Evolutionary conservation across 92 coral and sea anemone species (phyloP).

Genomic region (Epizoanthus rinbou): DNA sequence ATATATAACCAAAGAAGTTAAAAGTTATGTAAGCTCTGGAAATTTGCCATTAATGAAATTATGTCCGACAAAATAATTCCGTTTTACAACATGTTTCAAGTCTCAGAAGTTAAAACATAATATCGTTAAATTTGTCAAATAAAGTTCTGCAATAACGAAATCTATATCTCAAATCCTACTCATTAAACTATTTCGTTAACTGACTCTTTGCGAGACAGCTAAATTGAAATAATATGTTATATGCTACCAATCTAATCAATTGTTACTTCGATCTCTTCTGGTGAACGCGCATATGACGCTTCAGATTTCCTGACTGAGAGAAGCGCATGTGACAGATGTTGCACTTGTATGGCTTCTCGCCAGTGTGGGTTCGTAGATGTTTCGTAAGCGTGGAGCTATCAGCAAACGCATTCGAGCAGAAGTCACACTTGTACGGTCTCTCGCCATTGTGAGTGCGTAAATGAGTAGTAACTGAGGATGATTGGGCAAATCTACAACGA

Average conservation of each 20-base stretch:
- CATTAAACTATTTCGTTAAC: no score
- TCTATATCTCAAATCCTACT: no score
- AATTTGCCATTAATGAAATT: no score
- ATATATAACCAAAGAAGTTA: no score
- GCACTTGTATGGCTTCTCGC: constrained; percentile 64
- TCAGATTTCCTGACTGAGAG: constrained; percentile 65
- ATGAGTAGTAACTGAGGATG: constrained; percentile 57
- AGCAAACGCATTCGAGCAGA: constrained; percentile 58
- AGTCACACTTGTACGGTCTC: constrained; percentile 53
- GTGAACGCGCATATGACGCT: constrained; percentile 60
- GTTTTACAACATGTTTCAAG: no score
- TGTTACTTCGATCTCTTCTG: constrained; percentile 19
- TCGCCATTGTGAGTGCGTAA: constrained; percentile 65
- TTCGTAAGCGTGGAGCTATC: constrained; percentile 66
- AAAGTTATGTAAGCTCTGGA: no score
- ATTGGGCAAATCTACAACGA: constrained; percentile 49
- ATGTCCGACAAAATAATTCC: no score
- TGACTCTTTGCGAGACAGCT: not conserved
- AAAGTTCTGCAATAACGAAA: no score
- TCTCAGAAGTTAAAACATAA: no score
- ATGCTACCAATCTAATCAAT: not conserved
- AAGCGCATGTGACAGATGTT: constrained; percentile 51
- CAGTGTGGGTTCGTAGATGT: constrained; percentile 60
- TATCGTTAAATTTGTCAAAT: no score
- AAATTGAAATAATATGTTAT: not conserved